These are phyloP conservation scores for Amblyornis subalaris DNA, from an alignment of 2,113 vertebrate species.

Conservation along the genomic window DNA sequence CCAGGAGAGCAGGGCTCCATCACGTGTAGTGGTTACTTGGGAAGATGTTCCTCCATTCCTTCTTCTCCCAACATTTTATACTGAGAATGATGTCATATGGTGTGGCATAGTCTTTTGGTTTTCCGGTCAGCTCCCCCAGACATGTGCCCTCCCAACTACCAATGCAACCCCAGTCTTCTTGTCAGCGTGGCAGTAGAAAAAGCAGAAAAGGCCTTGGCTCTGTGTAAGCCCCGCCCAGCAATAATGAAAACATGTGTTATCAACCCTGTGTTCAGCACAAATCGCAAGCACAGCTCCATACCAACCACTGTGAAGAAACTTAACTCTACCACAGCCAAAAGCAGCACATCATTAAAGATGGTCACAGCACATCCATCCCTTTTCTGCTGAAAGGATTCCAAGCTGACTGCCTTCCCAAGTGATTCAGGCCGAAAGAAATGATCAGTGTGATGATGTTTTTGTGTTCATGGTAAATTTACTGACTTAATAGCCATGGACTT, in stretches of 20 bases:
- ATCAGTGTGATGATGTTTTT: neutral
- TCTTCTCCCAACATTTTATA: neutral
- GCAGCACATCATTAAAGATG: neutral
- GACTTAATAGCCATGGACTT: neutral
- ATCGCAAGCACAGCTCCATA: neutral
- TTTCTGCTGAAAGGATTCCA: neutral
- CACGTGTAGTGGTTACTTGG: fast-evolving
- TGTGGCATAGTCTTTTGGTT: neutral
- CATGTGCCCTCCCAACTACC: neutral
- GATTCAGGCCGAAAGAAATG: neutral
- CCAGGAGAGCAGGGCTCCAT: too few relatives aligned
- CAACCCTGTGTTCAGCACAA: neutral
- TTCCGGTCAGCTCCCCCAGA: neutral
- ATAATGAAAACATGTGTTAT: neutral
- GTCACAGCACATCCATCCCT: neutral
- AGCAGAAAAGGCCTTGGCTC: neutral
- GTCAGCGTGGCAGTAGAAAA: fast-evolving
- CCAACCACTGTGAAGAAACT: neutral
- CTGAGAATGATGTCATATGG: neutral
- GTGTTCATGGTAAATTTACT: neutral
- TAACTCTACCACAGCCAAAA: neutral
- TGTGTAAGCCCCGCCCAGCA: neutral
- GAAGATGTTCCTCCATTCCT: neutral
- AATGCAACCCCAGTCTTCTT: neutral
- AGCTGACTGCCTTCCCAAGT: neutral